phyloP scores from a whole-genome alignment of 2,888 invertebrate species.

The Oscheius sp. region DNA sequence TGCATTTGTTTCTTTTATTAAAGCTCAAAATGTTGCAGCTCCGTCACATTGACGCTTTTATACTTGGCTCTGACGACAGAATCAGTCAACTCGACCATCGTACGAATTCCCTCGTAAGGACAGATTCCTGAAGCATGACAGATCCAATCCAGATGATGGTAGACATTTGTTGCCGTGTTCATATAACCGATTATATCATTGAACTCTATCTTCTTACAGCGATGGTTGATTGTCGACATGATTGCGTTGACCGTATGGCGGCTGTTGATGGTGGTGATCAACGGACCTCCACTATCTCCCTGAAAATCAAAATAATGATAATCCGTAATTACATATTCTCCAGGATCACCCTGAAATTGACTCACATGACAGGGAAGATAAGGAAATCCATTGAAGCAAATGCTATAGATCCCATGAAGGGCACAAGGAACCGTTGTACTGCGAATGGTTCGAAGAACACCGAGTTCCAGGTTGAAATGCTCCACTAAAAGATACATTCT shows the following conservation, averaged over 20 bases:
- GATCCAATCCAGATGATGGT: conserved; percentile 10
- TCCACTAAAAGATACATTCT: background rate
- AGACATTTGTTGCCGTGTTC: conserved; percentile 9
- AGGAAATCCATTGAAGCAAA: conserved; percentile 11
- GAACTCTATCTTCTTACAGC: background rate
- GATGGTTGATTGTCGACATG: conserved; percentile 16
- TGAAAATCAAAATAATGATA: background rate
- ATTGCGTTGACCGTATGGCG: background rate
- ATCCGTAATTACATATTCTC: background rate
- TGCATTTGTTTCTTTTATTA: too few relatives aligned
- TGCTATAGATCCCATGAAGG: background rate
- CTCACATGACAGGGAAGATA: conserved; percentile 8
- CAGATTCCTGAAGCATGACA: conserved; percentile 9
- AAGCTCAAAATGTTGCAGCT: background rate
- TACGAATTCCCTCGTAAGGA: background rate
- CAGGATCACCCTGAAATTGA: background rate
- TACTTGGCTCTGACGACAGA: background rate
- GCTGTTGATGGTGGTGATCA: background rate
- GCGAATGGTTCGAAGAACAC: background rate
- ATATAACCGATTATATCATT: conserved; percentile 18
- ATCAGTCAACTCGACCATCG: background rate
- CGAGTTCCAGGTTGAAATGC: background rate
- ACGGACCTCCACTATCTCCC: conserved; percentile 16
- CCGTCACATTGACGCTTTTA: background rate
- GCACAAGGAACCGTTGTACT: conserved; percentile 1